Evolutionary conservation across 92 coral and sea anemone species (phyloP).

Genomic region (Heteractis magnifica): DNA sequence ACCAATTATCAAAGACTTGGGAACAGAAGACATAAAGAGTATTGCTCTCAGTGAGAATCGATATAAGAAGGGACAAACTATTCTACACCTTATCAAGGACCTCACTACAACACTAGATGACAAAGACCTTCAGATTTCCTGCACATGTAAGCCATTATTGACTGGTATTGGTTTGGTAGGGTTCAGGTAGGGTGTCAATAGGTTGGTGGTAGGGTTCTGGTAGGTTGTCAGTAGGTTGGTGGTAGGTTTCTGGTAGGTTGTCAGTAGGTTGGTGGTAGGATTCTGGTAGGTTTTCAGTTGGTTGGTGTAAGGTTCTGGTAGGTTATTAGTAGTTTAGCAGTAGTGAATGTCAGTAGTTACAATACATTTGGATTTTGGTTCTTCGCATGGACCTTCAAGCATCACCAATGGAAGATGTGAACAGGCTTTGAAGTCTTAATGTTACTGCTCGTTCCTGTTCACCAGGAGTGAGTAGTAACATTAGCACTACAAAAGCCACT

Average conservation of each 20-base stretch:
- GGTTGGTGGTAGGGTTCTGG: too few species aligned
- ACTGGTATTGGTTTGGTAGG: too few species aligned
- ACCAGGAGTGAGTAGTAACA: not conserved
- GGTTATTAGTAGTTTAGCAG: too few species aligned
- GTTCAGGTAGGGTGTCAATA: too few species aligned
- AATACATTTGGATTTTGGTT: not conserved
- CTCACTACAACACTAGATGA: not conserved
- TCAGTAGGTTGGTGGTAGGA: too few species aligned
- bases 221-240: too few species aligned
- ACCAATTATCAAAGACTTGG: not conserved
- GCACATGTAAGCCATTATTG: not conserved
- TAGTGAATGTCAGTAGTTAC: too few species aligned
- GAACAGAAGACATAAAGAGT: not conserved
- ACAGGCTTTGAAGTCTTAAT: slow-evolving; percentile 1
- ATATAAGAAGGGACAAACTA: not conserved
- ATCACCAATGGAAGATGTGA: not conserved
- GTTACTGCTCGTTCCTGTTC: slow-evolving; percentile 13
- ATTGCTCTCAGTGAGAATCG: not conserved
- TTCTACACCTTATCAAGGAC: not conserved
- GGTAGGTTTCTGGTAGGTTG: too few species aligned
- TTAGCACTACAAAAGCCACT: slow-evolving; percentile 1
- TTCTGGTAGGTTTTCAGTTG: too few species aligned
- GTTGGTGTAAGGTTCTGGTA: too few species aligned
- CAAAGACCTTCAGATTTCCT: not conserved
- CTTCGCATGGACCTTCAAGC: not conserved